These are phyloP conservation scores for Butastur rufipennis DNA, from an alignment of 2,113 vertebrate genomes.

Conservation along the genomic window DNA sequence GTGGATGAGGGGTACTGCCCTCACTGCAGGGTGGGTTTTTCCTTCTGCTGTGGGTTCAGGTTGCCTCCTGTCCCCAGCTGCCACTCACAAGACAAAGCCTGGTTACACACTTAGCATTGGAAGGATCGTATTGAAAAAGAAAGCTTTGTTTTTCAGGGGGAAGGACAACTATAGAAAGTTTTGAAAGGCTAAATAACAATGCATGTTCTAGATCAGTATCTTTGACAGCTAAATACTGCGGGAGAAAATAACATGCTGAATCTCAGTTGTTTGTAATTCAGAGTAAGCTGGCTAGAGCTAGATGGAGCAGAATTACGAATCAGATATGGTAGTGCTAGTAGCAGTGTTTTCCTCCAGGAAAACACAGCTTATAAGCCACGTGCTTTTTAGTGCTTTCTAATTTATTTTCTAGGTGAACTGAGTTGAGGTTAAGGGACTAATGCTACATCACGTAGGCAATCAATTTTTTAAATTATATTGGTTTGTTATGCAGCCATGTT, in stretches of 20 bases:
- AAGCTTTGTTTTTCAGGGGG: not conserved
- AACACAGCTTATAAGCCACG: not conserved
- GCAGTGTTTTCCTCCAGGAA: not conserved
- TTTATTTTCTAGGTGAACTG: not conserved
- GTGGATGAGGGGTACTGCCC: not conserved
- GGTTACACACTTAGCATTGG: not conserved
- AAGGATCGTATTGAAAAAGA: not conserved
- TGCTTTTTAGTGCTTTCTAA: not conserved
- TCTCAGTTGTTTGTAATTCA: not conserved
- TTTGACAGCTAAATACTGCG: not conserved
- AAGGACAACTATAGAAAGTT: not conserved
- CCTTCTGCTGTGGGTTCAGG: not conserved
- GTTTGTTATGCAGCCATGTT: not conserved
- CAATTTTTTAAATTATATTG: not conserved
- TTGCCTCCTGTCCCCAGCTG: not conserved
- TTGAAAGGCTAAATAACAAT: not conserved
- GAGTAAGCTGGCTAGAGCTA: not conserved
- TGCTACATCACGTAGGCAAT: fast-evolving
- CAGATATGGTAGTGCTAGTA: not conserved
- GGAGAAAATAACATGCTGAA: not conserved
- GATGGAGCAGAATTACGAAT: not conserved
- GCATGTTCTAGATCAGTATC: not conserved
- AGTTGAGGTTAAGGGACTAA: not conserved
- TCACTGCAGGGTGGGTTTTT: fast-evolving
- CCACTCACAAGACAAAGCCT: not conserved